Base-by-base conservation (phyloP, 2,888 invertebrate genomes). In the Aphrophora alni region DNA sequence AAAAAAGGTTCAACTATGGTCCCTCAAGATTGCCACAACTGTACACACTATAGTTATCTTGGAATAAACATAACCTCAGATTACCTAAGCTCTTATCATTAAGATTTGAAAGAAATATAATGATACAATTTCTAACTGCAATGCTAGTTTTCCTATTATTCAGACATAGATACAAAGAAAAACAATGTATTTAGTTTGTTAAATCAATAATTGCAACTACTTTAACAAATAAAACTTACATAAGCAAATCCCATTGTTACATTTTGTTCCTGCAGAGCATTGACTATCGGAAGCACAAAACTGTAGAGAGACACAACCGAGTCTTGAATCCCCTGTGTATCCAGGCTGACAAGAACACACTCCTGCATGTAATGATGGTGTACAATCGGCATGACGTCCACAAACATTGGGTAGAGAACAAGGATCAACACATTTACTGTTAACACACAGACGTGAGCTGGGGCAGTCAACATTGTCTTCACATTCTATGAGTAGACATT, bases 271-370 rank as follows among this genome's bases (percentile, higher is more conserved):
- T 1, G 95, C 91, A 0, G 96, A 93, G 87, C 97, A 97, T 87
- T 96, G 95, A 68, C 90, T 91, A 84, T 97, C 96, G 79, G 91
- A 90, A 74, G 93, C 93, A 86, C 97, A 97, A 86, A 95, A 95
- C 85, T 96, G 95, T 76, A 97, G 91, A 0, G 93, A 91, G 28
- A 95, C 93, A 87, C 97, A 97, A 17, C 97, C 97, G 82, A 96
- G 90, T 82, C 94, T 93, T 14, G 97, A 95, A 88, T 97, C 95
- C 28, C 97, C 97, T 0, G 96, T 96, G 83, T 92, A 94, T 71
- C 97, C 97, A 27, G 95, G 91, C 85, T 93, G 91, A 87, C 97
- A 97, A n/a, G 92, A 91, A 87, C 97, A 97, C 51, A 95, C 90
- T 86, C 97, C 97, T 87, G 95, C 95, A 86, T 97, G 97, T 87